Conservation (phyloP, 2,888 invertebrate species). For the Oxycera nigricornis region DNA sequence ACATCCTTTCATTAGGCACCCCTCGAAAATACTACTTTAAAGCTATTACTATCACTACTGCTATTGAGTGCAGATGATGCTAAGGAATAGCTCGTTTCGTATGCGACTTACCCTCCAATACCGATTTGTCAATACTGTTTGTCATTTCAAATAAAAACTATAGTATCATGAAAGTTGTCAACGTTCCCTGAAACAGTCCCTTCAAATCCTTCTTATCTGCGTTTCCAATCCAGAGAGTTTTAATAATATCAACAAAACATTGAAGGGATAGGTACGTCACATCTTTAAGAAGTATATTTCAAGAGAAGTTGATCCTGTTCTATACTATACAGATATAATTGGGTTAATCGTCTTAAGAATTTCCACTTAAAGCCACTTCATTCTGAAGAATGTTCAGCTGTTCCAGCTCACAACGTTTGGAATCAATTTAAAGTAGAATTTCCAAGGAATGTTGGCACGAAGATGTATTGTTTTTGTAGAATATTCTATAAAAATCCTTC, state of each 20-base stretch:
- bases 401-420: no score
- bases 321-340: constrained; percentile 11
- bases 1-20: no score
- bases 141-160: background rate
- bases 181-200: background rate
- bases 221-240: background rate
- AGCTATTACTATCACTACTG: no score
- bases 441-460: no score
- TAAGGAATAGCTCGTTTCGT: no score
- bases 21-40: no score
- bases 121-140: background rate
- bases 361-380: background rate
- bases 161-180: no score
- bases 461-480: no score
- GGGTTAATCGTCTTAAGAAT: constrained; percentile 27
- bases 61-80: background rate
- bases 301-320: background rate
- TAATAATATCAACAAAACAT: background rate
- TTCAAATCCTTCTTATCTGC: background rate
- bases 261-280: background rate
- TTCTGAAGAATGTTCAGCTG: background rate
- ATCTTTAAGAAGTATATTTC: background rate
- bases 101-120: background rate
- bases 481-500: no score
- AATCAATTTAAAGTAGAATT: no score